phyloP scores from a whole-genome alignment of 2,888 invertebrate species.

The Pachliopta kotzebuea region DNA sequence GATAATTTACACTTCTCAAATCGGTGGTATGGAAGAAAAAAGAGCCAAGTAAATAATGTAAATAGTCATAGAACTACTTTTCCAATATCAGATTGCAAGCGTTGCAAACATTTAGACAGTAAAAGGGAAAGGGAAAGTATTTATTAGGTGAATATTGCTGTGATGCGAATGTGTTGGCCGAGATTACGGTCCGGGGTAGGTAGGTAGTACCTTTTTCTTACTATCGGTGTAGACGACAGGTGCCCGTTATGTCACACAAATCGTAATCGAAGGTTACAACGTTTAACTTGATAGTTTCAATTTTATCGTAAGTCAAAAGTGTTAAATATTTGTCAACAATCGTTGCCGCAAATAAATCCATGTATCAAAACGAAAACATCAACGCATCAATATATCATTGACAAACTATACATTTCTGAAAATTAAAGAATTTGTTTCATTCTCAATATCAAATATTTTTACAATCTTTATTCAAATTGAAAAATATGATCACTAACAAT shows the following conservation, averaged over 20 bases:
- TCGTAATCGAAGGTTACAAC: constrained; percentile 45
- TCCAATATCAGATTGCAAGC: constrained; percentile 54
- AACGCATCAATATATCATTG: too few relatives aligned
- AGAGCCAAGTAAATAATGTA: neutral
- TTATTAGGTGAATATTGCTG: constrained; percentile 72
- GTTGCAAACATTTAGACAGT: constrained; percentile 38
- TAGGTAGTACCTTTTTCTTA: constrained; percentile 45
- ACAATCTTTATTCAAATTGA: too few relatives aligned
- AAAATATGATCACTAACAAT: neutral
- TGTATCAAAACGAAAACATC: too few relatives aligned
- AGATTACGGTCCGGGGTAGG: constrained; percentile 56
- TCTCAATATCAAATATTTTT: too few relatives aligned
- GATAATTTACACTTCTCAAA: neutral
- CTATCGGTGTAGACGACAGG: constrained; percentile 64
- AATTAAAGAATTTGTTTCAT: too few relatives aligned
- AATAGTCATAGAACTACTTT: constrained; percentile 29
- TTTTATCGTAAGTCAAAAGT: constrained; percentile 10
- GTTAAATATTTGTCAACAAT: neutral
- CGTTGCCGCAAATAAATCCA: neutral
- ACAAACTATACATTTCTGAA: too few relatives aligned
- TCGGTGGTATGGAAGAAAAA: neutral
- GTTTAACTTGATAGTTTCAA: constrained; percentile 14
- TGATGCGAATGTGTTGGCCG: constrained; percentile 53
- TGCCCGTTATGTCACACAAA: constrained; percentile 68
- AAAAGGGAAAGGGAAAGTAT: constrained; percentile 54